Base-by-base conservation (phyloP, 2,888 invertebrate species). In the Nomada flava region DNA sequence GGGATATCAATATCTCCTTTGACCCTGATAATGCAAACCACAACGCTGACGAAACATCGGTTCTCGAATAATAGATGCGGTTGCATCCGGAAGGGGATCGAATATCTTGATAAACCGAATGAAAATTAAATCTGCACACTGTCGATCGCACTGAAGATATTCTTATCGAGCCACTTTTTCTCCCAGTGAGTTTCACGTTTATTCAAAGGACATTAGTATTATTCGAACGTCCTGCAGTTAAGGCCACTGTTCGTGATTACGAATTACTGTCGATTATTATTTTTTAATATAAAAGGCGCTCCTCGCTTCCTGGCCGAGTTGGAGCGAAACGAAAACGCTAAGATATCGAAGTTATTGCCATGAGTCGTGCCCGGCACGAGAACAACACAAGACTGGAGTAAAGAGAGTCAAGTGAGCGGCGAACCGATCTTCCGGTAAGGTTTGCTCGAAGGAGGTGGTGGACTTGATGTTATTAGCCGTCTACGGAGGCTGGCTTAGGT, bases 381-480 rank as follows among this genome's bases (percentile, higher is more conserved):
- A 76, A 70, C 74, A 72, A 64, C 73, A 60, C 79, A 62, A 72
- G 76, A 87, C 87, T 85, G 87, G 77, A 59, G 52, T 60, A 74
- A 87, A 78, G 73, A 68, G 76, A 87, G 71, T 64, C 85, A 79
- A 87, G 80, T 50, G 82, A 87, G 79, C 81, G 81, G 84, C 73
- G 73, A 84, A 76, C 79, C 84, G 79, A 87, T 87, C 83, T 79
- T 83, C 82, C 82, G 83, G 83, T 78, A 65, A 77, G 72, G 80
- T 81, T 82, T 73, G 64, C 70, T 29, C 76, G 72, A 79, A 76
- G 76, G 72, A 81, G 79, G 81, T 76, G 77, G 79, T 68, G 74
- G 78, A 75, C 71, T 60, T 70, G 72, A 74, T 67, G 83, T 69
- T 80, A 60, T 84, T 83, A 74, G 73, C 81, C 73, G 83, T 81